Percentiles rank a stretch among this genome's conserved stretches.
These are phyloP conservation scores for Tridacna crocea DNA, from an alignment of 2,888 invertebrate species.

Conservation along the genomic window DNA sequence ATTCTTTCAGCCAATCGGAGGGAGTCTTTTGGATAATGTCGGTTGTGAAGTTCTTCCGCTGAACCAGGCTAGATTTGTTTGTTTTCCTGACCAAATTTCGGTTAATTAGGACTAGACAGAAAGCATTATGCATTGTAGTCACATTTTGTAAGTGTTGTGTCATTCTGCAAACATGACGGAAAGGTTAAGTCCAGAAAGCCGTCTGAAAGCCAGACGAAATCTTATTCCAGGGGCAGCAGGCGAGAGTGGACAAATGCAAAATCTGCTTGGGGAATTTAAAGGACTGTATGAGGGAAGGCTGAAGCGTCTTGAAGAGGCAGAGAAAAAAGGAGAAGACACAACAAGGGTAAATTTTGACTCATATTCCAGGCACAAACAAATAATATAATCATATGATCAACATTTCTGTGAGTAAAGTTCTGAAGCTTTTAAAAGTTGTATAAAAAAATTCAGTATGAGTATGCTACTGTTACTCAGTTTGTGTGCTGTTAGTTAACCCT, in stretches of 20 bases:
- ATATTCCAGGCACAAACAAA: too few species aligned
- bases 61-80: constrained; percentile 27
- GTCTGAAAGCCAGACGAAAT: constrained; percentile 47
- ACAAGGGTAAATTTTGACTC: constrained; percentile 68
- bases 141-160: too few species aligned
- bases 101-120: background rate
- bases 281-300: constrained; percentile 81
- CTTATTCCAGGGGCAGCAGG: constrained; percentile 42
- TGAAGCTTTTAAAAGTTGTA: too few species aligned
- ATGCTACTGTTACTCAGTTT: too few species aligned
- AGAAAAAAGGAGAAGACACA: constrained; percentile 77
- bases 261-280: constrained; percentile 80
- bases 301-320: constrained; percentile 78
- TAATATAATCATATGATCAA: too few species aligned
- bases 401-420: background rate
- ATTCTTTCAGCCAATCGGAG: constrained; percentile 50
- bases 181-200: constrained; percentile 50
- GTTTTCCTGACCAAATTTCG: constrained; percentile 6
- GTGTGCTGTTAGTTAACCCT: too few species aligned
- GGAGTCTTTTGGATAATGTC: constrained; percentile 33
- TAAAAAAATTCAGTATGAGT: too few species aligned
- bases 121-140: background rate
- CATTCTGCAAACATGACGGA: constrained; percentile 56
- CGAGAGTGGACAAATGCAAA: constrained; percentile 80
- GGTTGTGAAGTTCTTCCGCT: constrained; percentile 62